Evolutionary conservation across 2,797 vertebrate species (phyloP).

Genomic region (Brachymystax lenok): DNA sequence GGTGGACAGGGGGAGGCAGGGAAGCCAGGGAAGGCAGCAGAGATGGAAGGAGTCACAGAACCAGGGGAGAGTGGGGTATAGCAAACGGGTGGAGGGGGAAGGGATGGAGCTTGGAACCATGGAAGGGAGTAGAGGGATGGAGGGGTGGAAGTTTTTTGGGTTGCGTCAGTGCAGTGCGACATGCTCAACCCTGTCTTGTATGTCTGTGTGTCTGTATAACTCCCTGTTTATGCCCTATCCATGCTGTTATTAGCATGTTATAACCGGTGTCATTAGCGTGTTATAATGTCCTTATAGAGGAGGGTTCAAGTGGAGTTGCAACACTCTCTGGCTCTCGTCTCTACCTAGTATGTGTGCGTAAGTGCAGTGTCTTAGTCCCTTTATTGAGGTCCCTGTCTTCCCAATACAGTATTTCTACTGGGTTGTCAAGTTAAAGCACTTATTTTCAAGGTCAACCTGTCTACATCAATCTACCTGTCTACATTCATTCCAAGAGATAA

Average conservation of each 20-base stretch:
- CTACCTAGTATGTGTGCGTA: background rate
- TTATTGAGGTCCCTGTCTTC: background rate
- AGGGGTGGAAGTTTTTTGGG: conserved; percentile 62
- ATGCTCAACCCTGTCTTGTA: conserved; percentile 29
- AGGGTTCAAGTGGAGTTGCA: background rate
- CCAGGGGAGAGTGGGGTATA: conserved; percentile 78
- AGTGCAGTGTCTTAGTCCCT: background rate
- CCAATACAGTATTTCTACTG: background rate
- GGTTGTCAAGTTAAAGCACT: background rate
- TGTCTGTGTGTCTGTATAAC: conserved; percentile 56
- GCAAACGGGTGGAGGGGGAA: conserved; percentile 70
- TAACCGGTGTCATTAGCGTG: conserved; percentile 39
- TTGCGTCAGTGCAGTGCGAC: conserved; percentile 39
- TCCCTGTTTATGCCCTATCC: conserved; percentile 41
- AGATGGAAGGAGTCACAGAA: conserved; percentile 65
- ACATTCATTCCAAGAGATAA: background rate
- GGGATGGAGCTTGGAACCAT: conserved; percentile 28
- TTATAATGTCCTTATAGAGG: conserved; percentile 28
- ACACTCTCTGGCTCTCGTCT: background rate
- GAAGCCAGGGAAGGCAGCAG: conserved; percentile 78
- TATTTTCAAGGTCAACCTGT: background rate
- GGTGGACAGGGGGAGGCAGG: conserved; percentile 58
- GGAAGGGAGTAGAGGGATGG: conserved; percentile 81
- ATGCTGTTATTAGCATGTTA: conserved; percentile 56
- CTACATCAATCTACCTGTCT: background rate